Base-by-base conservation (phyloP, 2,888 invertebrate genomes). In the Agrotis puta region DNA sequence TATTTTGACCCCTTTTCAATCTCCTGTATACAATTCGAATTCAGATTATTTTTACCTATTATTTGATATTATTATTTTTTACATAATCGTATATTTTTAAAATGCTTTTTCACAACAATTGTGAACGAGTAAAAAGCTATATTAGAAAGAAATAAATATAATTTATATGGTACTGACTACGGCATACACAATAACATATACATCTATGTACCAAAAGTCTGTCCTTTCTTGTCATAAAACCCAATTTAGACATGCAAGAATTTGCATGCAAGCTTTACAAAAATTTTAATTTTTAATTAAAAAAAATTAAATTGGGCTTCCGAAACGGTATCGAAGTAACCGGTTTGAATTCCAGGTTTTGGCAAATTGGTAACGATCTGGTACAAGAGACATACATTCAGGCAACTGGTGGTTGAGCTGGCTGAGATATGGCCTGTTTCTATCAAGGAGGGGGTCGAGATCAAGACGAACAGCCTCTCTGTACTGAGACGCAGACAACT, bases 401-500 rank as follows among this genome's bases (percentile, higher is more conserved):
- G 90, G 53, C 88, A 89, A 64, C 88, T 94, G n/a, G 82, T 94
- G n/a, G 85, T 74, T 2, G 92, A 94, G 54, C 82, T 94, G 50
- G 90, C 89, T 4, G 90, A 93, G 20, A 90, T 95, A 70, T 95
- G 94, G 94, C 94, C 94, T 11, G 88, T 89, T 13, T 78, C 87
- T 1, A 83, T 85, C 24, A 79, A 86, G n/a, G 89, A 91, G 63
- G 92, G 88, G 13, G 79, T 72, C 9, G 87, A 85, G 20, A 92
- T 94, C 45, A 95, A 94, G 77, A 81, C 73, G n/a, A 82, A 86
- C 47, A 93, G 93, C 53, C 85, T 94, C 3, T 88, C 88, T 16
- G 87, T 90, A 3, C 80, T 94, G 16, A 91, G 90, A 43, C 82
- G 88, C 33, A 88, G 89, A 68, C 94, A 94, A 69, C 87, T 91